Evolutionary conservation across 1,140 invertebrate species (phyloP), one percentile per base, ranked within the genome.

Genomic region (Idris sp.): DNA sequence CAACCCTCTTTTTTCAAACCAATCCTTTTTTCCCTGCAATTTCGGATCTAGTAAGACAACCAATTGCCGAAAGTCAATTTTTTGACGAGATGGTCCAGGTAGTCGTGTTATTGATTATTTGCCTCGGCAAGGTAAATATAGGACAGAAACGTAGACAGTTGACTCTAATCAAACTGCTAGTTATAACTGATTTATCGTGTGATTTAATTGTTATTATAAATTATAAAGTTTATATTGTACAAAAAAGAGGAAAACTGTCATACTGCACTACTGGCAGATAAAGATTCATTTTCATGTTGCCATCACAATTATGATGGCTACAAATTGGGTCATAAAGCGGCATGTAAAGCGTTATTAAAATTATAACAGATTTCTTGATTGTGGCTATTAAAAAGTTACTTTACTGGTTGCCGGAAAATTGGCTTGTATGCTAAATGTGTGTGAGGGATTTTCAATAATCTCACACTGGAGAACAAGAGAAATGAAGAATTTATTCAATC

Each of bases 61-160:
- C n/a, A n/a, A n/a, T n/a, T n/a, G n/a, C n/a, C n/a, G n/a, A n/a
- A n/a, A n/a, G n/a, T n/a, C n/a, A n/a, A n/a, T n/a, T n/a, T n/a
- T n/a, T 18, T 9, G n/a, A 18, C 48, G 31, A 26, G 10, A 49
- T n/a, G 22, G n/a, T 46, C 44, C 44, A 22, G 22, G 31, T 31
- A 10, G 44, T 49, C 49, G 40, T 40, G 56, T 40, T 61, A 61
- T 61, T 48, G 56, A 61, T 61, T 40, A 40, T 61, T 48, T 40
- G 43, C 10, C 5, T 61, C 30, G 48, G 43, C 15, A 6, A 6
- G 14, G 33, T n/a, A 13, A 48, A 61, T 61, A 36, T 61, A 61
- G 56, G 33, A 48, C 56, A 48, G 22, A 1, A 6, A 26, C 11
- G 22, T 41, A 48, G 25, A 38, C 30, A 16, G n/a, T n/a, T n/a